Base-by-base conservation (phyloP, 2,797 vertebrate species). In the Heliangelus exortis region DNA sequence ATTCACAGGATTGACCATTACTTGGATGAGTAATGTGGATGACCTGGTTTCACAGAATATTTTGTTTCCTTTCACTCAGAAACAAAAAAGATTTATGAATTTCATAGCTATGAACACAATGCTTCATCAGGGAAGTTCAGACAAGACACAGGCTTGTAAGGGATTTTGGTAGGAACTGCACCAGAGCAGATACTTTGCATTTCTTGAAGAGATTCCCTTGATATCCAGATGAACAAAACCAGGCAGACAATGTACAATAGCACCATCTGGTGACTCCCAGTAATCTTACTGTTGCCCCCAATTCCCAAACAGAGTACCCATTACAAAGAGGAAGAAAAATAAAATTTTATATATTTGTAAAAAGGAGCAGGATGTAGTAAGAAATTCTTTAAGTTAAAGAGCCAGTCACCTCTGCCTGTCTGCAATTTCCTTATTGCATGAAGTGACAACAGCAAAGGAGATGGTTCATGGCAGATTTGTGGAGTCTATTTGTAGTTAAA, bases 191-290 rank as follows among this genome's bases (percentile, higher is more conserved):
- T 22, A 16, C 29, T 82, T 89, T 84, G 59, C 61, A 26, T 83
- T 79, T 61, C 33, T 39, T 28, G 59, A 87, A 34, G 58, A 81
- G 50, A 92, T 63, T 90, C 61, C 84, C 86, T 80, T 48, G 84
- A 76, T n/a, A 86, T 8, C 79, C 79, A 66, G 29, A 89, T 2
- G 73, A 94, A 28, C 58, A 67, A 68, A 94, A 57, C 48, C 75
- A 84, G 86, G 51, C 82, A 95, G 82, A 93, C 53, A 89, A 85
- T 83, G 92, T 96, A 65, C 94, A 96, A 96, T 90, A 96, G 96
- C 95, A 96, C 96, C 96, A 96, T 92, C 96, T 96, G 95, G 95
- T 96, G 96, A 96, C 96, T 96, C 84, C 75, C 89, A 89, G 10
- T 31, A 94, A 90, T 85, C 86, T 84, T 91, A 80, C 48, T 87